These are phyloP conservation scores for Drosophila tani DNA, from an alignment of 1,140 invertebrate species.

Conservation along the genomic window DNA sequence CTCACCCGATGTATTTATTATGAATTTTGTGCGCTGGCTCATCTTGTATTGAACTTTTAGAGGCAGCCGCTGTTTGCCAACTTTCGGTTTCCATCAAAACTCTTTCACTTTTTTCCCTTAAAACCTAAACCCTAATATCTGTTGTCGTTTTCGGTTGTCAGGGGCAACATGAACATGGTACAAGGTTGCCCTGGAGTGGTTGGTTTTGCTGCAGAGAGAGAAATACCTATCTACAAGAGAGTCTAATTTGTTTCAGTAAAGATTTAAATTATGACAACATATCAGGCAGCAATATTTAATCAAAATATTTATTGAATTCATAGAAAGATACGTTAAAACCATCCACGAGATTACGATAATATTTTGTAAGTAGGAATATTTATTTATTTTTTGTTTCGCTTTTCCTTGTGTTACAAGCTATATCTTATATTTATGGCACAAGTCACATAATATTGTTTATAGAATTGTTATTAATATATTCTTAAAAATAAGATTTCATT, in stretches of 20 bases:
- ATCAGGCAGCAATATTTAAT: neutral
- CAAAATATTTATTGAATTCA: neutral
- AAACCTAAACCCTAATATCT: conserved; percentile 44
- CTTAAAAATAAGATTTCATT: too few species aligned
- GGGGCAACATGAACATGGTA: conserved; percentile 39
- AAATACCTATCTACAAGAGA: neutral
- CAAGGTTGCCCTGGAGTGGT: conserved; percentile 56
- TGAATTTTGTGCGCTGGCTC: conserved; percentile 72
- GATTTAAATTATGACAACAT: too few species aligned
- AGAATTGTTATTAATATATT: too few species aligned
- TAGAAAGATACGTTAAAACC: neutral
- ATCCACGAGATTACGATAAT: neutral
- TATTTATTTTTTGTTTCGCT: too few species aligned
- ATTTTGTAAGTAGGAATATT: neutral
- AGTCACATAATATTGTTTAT: too few species aligned
- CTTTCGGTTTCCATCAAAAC: conserved; percentile 61
- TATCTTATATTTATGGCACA: too few species aligned
- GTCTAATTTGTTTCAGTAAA: too few species aligned
- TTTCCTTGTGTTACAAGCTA: too few species aligned
- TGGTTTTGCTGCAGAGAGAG: conserved; percentile 9
- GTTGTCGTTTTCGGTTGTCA: conserved; percentile 65
- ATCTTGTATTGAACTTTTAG: conserved; percentile 34
- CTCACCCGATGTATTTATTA: conserved; percentile 74
- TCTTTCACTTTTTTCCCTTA: conserved; percentile 62
- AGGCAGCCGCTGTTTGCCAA: conserved; percentile 2